These are phyloP conservation scores for Thecophora atra DNA, from an alignment of 2,888 invertebrate species.

Conservation along the genomic window DNA sequence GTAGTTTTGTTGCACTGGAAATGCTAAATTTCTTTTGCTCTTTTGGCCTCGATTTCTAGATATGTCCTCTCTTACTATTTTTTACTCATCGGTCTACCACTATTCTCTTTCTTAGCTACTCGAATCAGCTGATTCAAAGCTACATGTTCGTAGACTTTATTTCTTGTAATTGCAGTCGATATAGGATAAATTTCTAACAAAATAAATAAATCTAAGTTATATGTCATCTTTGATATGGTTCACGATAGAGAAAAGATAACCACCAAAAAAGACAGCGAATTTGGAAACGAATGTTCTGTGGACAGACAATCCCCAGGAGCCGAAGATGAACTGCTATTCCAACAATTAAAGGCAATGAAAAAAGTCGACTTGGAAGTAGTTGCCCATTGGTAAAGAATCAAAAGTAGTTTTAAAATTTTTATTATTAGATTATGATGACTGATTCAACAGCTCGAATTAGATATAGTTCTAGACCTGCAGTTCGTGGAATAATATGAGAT, in stretches of 20 bases:
- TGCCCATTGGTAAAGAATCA: no score
- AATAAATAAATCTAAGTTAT: no score
- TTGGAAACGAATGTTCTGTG: neutral
- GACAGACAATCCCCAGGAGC: constrained; percentile 6
- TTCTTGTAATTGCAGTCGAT: constrained; percentile 1
- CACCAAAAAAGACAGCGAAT: neutral
- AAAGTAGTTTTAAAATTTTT: no score
- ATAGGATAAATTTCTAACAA: no score
- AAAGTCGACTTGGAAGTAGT: constrained; percentile 24
- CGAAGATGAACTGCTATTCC: constrained; percentile 16
- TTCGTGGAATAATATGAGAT: no score
- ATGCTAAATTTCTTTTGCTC: neutral
- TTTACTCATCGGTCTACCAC: no score
- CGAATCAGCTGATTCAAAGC: constrained; percentile 32
- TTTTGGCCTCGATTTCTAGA: neutral
- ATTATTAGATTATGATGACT: no score
- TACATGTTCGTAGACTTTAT: constrained; percentile 21
- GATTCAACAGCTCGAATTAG: no score
- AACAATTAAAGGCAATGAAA: constrained; percentile 15
- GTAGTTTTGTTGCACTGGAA: neutral
- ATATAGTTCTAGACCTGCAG: no score
- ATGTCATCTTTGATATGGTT: constrained; percentile 4
- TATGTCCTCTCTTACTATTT: neutral
- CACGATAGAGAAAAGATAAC: constrained; percentile 1
- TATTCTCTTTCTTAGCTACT: neutral